These are phyloP conservation scores for Promerops cafer DNA, from an alignment of 2,113 vertebrate genomes.

Conservation along the genomic window DNA sequence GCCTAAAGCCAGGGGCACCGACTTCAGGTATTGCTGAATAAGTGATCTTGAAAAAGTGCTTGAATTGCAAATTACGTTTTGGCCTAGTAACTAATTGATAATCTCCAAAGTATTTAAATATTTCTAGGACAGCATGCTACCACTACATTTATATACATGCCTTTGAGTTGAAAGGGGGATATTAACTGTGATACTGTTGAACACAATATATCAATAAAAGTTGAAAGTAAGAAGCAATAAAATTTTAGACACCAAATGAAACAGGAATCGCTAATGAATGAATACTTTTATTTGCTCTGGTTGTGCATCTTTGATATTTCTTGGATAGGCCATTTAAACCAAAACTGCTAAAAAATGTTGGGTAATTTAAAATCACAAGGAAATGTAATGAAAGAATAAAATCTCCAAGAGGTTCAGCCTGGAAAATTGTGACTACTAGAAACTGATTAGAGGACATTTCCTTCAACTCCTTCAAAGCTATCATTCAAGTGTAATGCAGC, in stretches of 20 bases:
- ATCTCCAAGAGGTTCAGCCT: not conserved
- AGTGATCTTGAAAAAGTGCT: not conserved
- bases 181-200: not conserved
- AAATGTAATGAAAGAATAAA: not conserved
- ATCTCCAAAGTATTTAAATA: not conserved
- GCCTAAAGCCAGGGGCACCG: not conserved
- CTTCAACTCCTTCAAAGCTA: not conserved
- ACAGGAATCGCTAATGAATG: not conserved
- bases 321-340: not conserved
- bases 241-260: not conserved
- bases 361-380: not conserved
- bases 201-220: not conserved
- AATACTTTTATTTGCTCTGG: not conserved
- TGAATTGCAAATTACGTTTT: not conserved
- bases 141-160: not conserved
- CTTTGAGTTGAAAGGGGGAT: not conserved
- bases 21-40: not conserved
- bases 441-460: not conserved
- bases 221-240: not conserved
- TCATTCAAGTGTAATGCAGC: not conserved
- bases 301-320: not conserved
- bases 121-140: not conserved
- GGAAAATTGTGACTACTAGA: not conserved
- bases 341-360: not conserved
- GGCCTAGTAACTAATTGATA: not conserved